phyloP scores from a whole-genome alignment of 92 coral and sea anemone species.

The Hydrozoanthus gracilis region DNA sequence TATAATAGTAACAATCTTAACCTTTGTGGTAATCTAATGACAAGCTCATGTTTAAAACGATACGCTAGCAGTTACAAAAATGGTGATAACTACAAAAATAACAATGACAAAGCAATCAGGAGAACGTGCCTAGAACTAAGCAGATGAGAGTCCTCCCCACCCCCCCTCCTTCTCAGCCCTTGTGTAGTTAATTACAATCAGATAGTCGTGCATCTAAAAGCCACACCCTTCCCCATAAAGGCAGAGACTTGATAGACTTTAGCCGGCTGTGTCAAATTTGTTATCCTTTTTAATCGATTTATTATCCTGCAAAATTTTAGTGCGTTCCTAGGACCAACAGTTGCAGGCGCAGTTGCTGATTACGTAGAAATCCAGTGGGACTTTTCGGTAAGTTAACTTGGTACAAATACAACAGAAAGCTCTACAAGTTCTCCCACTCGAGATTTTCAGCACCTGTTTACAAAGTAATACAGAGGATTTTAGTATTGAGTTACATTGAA shows the following conservation, averaged over 20 bases:
- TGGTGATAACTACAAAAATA: not conserved
- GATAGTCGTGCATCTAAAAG: too few species aligned
- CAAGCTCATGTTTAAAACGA: too few species aligned
- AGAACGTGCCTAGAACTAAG: too few species aligned
- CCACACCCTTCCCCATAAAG: too few species aligned
- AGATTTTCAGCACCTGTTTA: not conserved
- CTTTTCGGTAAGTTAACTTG: slow-evolving; percentile 9
- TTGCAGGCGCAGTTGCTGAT: slow-evolving; percentile 18
- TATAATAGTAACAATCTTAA: too few species aligned
- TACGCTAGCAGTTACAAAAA: not conserved
- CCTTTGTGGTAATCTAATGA: not conserved
- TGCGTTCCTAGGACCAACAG: slow-evolving; percentile 24
- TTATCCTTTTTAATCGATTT: not conserved
- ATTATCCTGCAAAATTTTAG: not conserved
- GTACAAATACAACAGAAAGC: not conserved
- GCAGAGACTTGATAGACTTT: not conserved
- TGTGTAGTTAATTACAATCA: too few species aligned
- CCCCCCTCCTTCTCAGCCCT: too few species aligned
- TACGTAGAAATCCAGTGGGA: slow-evolving; percentile 30
- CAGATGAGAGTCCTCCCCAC: too few species aligned
- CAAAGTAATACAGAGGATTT: not conserved
- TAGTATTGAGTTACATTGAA: too few species aligned
- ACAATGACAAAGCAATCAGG: too few species aligned
- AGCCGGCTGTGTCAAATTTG: not conserved
- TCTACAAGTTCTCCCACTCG: too few species aligned